Percentiles rank a stretch among this genome's conserved stretches.
Conservation (phyloP, 2,888 invertebrate species). For the Theretra japonica region DNA sequence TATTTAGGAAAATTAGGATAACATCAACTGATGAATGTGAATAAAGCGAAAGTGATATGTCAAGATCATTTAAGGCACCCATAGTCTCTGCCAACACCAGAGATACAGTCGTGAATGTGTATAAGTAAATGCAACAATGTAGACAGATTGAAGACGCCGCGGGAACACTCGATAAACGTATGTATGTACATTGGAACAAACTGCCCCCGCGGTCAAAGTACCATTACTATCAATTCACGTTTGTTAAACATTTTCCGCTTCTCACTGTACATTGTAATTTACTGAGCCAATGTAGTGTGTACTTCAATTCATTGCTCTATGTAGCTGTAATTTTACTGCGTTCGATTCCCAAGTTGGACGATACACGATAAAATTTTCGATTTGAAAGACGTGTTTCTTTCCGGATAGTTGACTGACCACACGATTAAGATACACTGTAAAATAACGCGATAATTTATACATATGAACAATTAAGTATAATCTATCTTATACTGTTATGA, state of each 20-base stretch:
- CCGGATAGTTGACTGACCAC: too few species aligned
- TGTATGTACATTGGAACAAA: not conserved
- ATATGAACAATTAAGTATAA: not conserved
- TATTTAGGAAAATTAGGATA: too few species aligned
- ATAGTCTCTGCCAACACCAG: not conserved
- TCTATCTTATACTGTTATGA: not conserved
- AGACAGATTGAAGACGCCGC: not conserved
- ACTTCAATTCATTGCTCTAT: not conserved
- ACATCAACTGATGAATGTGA: too few species aligned
- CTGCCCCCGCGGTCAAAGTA: constrained; percentile 2
- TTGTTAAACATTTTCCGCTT: constrained; percentile 21
- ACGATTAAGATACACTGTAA: too few species aligned
- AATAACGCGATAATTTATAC: too few species aligned
- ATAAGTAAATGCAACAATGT: constrained; percentile 10
- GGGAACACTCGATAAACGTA: too few species aligned
- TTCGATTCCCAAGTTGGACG: too few species aligned
- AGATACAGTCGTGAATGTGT: not conserved
- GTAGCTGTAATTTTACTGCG: too few species aligned
- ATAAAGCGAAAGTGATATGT: too few species aligned
- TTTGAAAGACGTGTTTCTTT: too few species aligned
- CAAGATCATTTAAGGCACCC: too few species aligned
- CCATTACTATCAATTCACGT: constrained; percentile 10
- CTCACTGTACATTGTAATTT: not conserved
- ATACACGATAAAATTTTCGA: too few species aligned
- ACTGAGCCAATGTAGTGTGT: not conserved